A percentile compares a stretch with the other conserved stretches of the same genome.
Conservation (phyloP, 2,113 vertebrate genomes). For the Oreotrochilus melanogaster region DNA sequence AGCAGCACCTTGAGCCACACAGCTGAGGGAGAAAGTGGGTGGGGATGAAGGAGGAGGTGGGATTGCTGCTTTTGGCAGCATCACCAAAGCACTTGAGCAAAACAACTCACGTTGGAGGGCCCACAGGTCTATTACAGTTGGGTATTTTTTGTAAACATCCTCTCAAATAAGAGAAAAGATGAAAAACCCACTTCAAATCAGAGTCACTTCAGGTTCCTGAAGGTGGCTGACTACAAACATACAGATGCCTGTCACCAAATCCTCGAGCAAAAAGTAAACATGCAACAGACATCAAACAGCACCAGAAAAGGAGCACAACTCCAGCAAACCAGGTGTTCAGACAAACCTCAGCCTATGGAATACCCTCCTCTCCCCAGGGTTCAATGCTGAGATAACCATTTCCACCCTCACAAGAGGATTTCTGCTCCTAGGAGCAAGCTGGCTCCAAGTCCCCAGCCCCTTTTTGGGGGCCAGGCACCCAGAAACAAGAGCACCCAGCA, state of each 20-base stretch:
- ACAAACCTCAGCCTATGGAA: background rate
- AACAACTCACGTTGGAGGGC: background rate
- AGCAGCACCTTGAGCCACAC: background rate
- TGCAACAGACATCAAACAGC: fast-evolving
- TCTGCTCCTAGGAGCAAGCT: background rate
- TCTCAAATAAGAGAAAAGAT: background rate
- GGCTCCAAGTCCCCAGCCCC: background rate
- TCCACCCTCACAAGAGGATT: background rate
- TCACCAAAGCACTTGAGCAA: background rate
- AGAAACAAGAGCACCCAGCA: background rate
- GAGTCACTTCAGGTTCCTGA: background rate
- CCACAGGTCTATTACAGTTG: background rate
- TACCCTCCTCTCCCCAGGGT: background rate
- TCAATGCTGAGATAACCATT: background rate
- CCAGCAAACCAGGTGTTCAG: background rate
- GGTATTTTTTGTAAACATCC: background rate
- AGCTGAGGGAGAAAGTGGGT: background rate
- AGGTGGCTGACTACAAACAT: too few relatives aligned
- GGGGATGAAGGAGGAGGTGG: background rate
- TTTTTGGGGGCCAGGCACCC: background rate
- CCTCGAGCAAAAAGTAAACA: background rate
- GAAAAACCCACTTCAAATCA: background rate
- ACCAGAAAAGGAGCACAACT: background rate
- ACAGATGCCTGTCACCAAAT: background rate
- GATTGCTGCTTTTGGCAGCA: background rate